phyloP scores from a whole-genome alignment of 2,888 invertebrate genomes.

The Tiphia femorata region DNA sequence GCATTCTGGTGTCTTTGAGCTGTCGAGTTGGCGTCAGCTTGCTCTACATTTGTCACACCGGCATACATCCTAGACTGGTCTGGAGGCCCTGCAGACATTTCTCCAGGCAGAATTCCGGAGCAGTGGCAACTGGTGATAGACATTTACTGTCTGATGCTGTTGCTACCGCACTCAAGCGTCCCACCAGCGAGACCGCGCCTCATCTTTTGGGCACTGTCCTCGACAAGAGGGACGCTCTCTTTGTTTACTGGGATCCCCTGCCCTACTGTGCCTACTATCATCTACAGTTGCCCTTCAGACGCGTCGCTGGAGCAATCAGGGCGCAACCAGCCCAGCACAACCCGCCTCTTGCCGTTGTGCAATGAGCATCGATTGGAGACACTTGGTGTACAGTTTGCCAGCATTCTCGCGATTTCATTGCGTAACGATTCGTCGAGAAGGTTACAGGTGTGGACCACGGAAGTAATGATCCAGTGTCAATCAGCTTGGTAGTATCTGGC shows the following conservation, averaged over 20 bases:
- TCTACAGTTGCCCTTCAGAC: conserved; percentile 78
- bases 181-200: conserved; percentile 63
- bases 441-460: too few relatives aligned
- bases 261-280: conserved; percentile 90
- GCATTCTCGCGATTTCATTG: too few relatives aligned
- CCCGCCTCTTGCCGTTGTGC: conserved; percentile 62
- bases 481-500: too few relatives aligned
- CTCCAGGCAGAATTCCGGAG: conserved; percentile 72
- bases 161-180: conserved; percentile 69
- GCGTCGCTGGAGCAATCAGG: conserved; percentile 55
- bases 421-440: too few relatives aligned
- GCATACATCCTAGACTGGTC: conserved; percentile 76
- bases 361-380: conserved; percentile 40
- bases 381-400: too few relatives aligned
- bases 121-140: conserved; percentile 58
- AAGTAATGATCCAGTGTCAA: too few relatives aligned
- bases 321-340: conserved; percentile 57
- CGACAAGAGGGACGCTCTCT: conserved; percentile 84
- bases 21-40: conserved; percentile 84
- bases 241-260: conserved; percentile 87
- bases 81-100: conserved; percentile 77
- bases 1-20: conserved; percentile 75
- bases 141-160: conserved; percentile 72
- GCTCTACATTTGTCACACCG: conserved; percentile 84
- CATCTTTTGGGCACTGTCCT: conserved; percentile 73